Conservation (phyloP, 2,888 invertebrate genomes). For the Stenotaenia linearis region DNA sequence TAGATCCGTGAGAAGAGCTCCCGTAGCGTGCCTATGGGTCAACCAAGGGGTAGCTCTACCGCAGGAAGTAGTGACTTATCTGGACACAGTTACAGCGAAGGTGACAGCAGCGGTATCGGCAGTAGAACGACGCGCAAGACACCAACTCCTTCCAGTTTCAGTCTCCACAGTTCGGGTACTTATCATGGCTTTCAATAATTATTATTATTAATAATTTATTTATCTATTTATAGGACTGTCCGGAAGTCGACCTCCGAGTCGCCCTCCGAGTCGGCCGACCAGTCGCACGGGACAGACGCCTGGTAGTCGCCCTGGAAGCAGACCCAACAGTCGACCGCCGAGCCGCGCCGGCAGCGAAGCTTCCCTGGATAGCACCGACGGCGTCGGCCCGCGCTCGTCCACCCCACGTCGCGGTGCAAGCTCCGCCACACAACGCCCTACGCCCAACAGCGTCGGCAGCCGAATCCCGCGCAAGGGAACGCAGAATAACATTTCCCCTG, state of each 20-base stretch:
- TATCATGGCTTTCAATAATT: neutral
- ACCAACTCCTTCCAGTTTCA: conserved; percentile 38
- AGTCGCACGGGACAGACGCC: conserved; percentile 44
- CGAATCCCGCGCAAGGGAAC: neutral
- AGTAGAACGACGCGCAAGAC: conserved; percentile 39
- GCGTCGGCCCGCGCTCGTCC: conserved; percentile 30
- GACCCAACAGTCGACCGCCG: conserved; percentile 78
- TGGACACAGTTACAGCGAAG: conserved; percentile 55
- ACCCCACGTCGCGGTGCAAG: neutral
- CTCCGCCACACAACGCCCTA: neutral
- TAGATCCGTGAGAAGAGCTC: conserved; percentile 89
- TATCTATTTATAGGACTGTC: conserved; percentile 13
- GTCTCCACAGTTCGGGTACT: conserved; percentile 31
- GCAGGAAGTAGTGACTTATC: conserved; percentile 83
- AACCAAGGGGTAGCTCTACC: conserved; percentile 61
- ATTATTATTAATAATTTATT: too few species aligned
- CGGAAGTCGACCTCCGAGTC: conserved; percentile 43
- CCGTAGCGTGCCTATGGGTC: conserved; percentile 79
- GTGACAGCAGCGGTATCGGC: conserved; percentile 39
- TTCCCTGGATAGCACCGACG: conserved; percentile 60
- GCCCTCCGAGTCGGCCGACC: conserved; percentile 56
- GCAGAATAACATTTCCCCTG: too few species aligned
- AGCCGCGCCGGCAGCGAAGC: conserved; percentile 89
- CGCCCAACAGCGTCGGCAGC: neutral
- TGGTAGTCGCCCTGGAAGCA: conserved; percentile 55